Percentiles rank a stretch among this genome's conserved stretches.
Conservation (phyloP, 2,113 vertebrate genomes). For the Anseranas semipalmata region DNA sequence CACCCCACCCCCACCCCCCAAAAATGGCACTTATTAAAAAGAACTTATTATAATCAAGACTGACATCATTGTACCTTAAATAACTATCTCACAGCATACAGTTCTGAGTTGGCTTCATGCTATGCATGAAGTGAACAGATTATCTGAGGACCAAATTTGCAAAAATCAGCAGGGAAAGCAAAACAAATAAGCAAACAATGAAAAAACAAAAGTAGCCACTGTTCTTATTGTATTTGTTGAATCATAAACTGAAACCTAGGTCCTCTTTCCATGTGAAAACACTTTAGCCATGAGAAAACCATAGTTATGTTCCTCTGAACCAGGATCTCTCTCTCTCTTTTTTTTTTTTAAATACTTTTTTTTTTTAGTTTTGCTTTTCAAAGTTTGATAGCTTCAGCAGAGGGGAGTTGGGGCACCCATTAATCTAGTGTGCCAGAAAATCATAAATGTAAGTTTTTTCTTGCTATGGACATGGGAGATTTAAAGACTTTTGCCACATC, state of each 20-base stretch:
- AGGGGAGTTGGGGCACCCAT: rapidly evolving
- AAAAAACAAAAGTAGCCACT: neutral
- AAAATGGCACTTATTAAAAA: neutral
- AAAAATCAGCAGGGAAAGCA: neutral
- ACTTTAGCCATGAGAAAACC: neutral
- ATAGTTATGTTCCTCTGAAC: neutral
- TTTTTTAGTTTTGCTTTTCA: neutral
- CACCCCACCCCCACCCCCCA: too few relatives aligned
- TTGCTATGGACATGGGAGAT: neutral
- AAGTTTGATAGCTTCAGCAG: neutral
- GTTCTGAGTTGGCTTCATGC: neutral
- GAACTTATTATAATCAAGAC: neutral
- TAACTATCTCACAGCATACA: neutral
- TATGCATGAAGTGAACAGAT: neutral
- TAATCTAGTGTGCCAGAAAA: neutral
- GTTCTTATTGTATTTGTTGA: neutral
- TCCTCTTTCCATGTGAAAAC: neutral
- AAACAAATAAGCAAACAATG: neutral
- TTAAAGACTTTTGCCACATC: neutral
- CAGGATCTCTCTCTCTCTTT: too few relatives aligned
- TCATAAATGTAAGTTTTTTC: neutral
- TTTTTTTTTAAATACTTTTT: neutral
- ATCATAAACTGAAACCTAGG: neutral
- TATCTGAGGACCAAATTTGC: neutral
- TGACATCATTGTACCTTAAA: neutral